Evolutionary conservation across 2,797 vertebrate genomes (phyloP), one percentile per base, ranked within the genome.

Genomic region (Typhlichthys eigenmanni): DNA sequence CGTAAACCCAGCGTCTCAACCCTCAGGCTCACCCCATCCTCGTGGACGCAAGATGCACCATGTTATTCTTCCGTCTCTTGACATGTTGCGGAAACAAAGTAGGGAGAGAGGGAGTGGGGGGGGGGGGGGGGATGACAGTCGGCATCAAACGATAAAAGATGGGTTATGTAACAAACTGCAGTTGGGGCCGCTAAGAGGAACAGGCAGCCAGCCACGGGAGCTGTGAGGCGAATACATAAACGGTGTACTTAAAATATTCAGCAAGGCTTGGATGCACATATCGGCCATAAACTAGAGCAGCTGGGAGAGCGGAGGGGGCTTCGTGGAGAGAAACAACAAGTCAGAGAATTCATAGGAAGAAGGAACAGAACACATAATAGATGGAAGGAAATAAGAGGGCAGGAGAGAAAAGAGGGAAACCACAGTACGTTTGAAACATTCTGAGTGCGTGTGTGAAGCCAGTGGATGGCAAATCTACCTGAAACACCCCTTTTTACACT

Each of bases 151-250:
- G 70, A 80, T 82, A 74, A 72, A 54, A 74, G 80, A 86, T 64
- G 65, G 70, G 67, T 88, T 88, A 88, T 82, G 76, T 84, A 88
- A 89, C 83, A 55, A 81, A 66, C 76, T 72, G 81, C 71, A 69
- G 79, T 71, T 64, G 49, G 49, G 19, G 62, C 75, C 65, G 64
- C 46, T 58, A 77, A 55, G 72, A 55, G 72, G 58, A 71, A 61
- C 19, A 54, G 13, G 14, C 32, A 14, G 29, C 56, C 58, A 60
- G 52, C 11, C 32, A 55, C 29, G 54, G 58, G 74, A 60, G 56
- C 12, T 52, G 45, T 19, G 46, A 46, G 64, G 72, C 62, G 65
- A 13, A 79, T 55, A 64, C 38, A 60, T 43, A 60, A 69, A 63
- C 49, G 43, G 50, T 52, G 54, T 43, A 54, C 48, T 59, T 55